Evolutionary conservation across 2,113 vertebrate genomes (phyloP).

Genomic region (Corydoras maculifer): DNA sequence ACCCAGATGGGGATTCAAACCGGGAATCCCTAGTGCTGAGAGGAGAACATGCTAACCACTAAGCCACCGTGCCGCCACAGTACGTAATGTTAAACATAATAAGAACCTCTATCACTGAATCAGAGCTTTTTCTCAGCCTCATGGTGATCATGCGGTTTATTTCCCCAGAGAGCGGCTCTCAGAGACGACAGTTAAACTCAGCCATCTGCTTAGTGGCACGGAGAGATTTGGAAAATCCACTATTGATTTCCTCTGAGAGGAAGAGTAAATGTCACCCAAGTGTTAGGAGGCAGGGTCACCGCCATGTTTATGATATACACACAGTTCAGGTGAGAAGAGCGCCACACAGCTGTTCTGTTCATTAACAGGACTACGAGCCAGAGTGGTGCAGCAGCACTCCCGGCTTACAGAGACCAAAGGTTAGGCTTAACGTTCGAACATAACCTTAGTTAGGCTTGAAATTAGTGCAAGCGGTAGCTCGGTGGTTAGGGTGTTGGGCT

Average conservation of each 20-base stretch:
- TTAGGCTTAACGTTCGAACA: not conserved
- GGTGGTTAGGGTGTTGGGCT: too few relatives aligned
- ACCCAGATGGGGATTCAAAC: too few relatives aligned
- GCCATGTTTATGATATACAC: conserved; percentile 10
- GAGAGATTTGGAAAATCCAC: conserved; percentile 49
- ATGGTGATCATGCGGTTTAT: conserved; percentile 50
- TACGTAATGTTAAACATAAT: conserved; percentile 14
- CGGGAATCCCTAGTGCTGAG: too few relatives aligned
- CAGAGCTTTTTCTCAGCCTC: conserved; percentile 41
- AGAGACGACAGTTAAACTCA: conserved; percentile 50
- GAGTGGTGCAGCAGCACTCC: not conserved
- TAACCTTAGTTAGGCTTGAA: not conserved
- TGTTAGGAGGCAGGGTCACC: conserved; percentile 19
- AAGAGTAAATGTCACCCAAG: conserved; percentile 52
- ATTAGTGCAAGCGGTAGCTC: too few relatives aligned
- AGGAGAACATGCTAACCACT: too few relatives aligned
- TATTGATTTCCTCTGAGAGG: conserved; percentile 61
- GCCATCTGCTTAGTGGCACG: conserved; percentile 21
- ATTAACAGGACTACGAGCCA: not conserved
- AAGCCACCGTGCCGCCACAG: too few relatives aligned
- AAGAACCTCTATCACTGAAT: conserved; percentile 34
- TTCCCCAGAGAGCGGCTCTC: conserved; percentile 50
- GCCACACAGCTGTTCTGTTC: conserved; percentile 4
- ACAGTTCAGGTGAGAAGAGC: not conserved
- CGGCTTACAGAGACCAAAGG: not conserved